Evolutionary conservation across 2,797 vertebrate genomes (phyloP).

Genomic region (Acrossocheilus fasciatus): DNA sequence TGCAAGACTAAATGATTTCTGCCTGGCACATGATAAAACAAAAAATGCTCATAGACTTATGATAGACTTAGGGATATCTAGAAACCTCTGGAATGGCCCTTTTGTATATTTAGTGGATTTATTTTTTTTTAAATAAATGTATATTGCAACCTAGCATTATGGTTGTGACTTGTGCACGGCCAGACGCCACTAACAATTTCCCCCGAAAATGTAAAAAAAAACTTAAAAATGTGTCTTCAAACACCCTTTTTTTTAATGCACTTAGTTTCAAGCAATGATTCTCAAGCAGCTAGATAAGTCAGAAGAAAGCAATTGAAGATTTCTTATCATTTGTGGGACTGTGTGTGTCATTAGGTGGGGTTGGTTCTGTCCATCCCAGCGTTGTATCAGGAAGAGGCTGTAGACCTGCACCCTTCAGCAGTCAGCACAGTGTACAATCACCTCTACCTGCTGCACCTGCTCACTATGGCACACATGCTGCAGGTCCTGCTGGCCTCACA

Average conservation of each 20-base stretch:
- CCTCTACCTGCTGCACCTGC: conserved; percentile 91
- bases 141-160: not conserved
- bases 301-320: not conserved
- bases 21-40: not conserved
- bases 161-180: not conserved
- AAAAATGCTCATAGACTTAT: not conserved
- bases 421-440: conserved; percentile 93
- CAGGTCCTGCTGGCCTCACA: conserved; percentile 87
- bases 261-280: not conserved
- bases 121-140: no score
- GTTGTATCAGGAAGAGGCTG: conserved; percentile 92
- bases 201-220: no score
- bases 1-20: not conserved
- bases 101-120: not conserved
- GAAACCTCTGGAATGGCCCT: not conserved
- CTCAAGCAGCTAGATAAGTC: not conserved
- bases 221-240: no score
- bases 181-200: no score
- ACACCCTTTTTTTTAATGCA: no score
- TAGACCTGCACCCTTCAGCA: conserved; percentile 90
- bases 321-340: not conserved
- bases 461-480: conserved; percentile 92
- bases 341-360: conserved; percentile 82
- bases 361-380: conserved; percentile 90
- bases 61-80: not conserved